A percentile compares a stretch with the other conserved stretches of the same genome.
These are phyloP conservation scores for Lasioglossum figueresi DNA, from an alignment of 2,888 invertebrate species.

Conservation along the genomic window DNA sequence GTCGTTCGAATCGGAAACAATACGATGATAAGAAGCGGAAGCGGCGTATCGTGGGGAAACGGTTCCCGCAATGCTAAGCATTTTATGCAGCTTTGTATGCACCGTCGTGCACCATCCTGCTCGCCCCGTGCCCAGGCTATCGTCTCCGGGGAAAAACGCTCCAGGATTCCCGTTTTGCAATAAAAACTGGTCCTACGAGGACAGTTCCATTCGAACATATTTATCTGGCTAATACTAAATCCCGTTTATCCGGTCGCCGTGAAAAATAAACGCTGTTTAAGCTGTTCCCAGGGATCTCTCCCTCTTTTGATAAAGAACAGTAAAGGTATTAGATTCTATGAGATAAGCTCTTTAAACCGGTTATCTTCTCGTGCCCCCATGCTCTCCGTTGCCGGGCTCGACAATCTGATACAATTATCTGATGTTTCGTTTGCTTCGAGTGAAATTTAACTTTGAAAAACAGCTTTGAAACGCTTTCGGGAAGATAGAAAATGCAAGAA, in stretches of 20 bases:
- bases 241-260: slow-evolving; percentile 16
- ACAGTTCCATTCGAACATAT: slow-evolving; percentile 34
- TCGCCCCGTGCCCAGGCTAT: not conserved
- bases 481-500: not conserved
- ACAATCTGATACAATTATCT: not conserved
- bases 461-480: not conserved
- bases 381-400: no score
- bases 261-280: slow-evolving; percentile 11
- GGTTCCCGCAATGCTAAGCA: slow-evolving; percentile 1
- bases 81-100: slow-evolving; percentile 20
- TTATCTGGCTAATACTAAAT: slow-evolving; percentile 26
- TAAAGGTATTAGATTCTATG: slow-evolving; percentile 13
- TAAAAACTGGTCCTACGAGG: slow-evolving; percentile 30
- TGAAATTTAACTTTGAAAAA: not conserved
- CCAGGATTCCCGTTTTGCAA: slow-evolving; percentile 26
- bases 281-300: not conserved
- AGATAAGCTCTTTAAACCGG: not conserved
- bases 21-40: not conserved
- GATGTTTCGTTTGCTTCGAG: not conserved
- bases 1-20: slow-evolving; percentile 13
- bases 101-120: not conserved
- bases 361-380: not conserved
- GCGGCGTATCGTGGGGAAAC: not conserved
- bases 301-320: slow-evolving; percentile 10
- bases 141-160: slow-evolving; percentile 2